These are phyloP conservation scores for Saimiri boliviensis DNA, from an alignment of 2,113 vertebrate species.

Conservation along the genomic window DNA sequence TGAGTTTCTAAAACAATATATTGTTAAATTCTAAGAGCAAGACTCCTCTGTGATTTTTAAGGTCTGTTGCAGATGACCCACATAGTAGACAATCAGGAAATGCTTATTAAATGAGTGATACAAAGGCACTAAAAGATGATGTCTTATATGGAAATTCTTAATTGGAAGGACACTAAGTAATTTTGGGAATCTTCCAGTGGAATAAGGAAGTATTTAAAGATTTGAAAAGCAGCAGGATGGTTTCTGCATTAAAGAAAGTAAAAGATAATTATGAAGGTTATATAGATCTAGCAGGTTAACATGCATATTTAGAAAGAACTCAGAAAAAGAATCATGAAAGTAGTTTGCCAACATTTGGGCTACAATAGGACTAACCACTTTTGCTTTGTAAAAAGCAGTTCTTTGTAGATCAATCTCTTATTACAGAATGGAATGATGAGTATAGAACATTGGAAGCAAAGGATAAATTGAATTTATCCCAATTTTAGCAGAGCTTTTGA, in stretches of 20 bases:
- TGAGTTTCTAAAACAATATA: neutral
- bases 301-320: conserved; percentile 35
- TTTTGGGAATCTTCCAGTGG: neutral
- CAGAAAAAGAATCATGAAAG: conserved; percentile 8
- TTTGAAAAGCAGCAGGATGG: neutral
- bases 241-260: neutral
- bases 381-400: conserved; percentile 42
- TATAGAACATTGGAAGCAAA: conserved; percentile 20
- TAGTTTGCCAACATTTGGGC: conserved; percentile 33
- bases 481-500: neutral
- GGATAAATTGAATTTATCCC: neutral
- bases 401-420: conserved; percentile 9
- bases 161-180: neutral
- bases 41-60: neutral
- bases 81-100: neutral
- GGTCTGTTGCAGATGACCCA: neutral
- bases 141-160: neutral
- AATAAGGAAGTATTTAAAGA: neutral
- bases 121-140: neutral
- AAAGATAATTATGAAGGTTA: neutral
- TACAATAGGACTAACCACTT: conserved; percentile 19
- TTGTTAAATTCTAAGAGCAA: neutral
- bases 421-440: neutral
- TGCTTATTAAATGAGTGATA: conserved; percentile 2
- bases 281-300: neutral